Conservation (phyloP, 2,888 invertebrate species). For the Eilema griseolum region DNA sequence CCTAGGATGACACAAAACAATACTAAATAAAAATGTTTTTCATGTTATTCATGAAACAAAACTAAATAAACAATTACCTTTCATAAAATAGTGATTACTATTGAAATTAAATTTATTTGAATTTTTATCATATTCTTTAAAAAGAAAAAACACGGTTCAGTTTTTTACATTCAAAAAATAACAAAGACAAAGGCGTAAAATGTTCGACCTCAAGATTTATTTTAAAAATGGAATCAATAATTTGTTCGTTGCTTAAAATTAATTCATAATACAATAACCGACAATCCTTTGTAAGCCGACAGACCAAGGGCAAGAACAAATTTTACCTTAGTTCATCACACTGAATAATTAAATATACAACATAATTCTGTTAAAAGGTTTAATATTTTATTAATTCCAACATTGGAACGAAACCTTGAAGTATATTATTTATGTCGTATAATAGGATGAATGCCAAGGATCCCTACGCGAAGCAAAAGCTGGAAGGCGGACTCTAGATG, state of each 20-base stretch:
- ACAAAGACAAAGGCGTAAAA: neutral
- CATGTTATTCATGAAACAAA: too few species aligned
- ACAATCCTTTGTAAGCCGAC: neutral
- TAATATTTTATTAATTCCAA: neutral
- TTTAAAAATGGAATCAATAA: constrained; percentile 1
- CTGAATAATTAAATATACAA: neutral
- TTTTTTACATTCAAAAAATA: neutral
- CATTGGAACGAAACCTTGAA: neutral
- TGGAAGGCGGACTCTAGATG: neutral
- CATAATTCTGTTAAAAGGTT: constrained; percentile 1
- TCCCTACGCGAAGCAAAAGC: neutral
- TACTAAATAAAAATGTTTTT: too few species aligned
- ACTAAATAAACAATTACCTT: too few species aligned
- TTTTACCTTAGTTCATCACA: neutral
- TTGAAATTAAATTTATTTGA: too few species aligned
- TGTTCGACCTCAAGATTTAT: neutral
- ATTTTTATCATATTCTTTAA: too few species aligned
- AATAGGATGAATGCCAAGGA: neutral
- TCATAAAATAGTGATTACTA: too few species aligned
- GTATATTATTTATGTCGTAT: neutral
- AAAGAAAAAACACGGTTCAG: too few species aligned
- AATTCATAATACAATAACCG: neutral
- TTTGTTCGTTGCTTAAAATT: neutral
- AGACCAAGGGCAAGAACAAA: neutral
- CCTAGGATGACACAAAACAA: too few species aligned